Evolutionary conservation across 2,113 vertebrate genomes (phyloP).

Genomic region (Rhabdornis inornatus): DNA sequence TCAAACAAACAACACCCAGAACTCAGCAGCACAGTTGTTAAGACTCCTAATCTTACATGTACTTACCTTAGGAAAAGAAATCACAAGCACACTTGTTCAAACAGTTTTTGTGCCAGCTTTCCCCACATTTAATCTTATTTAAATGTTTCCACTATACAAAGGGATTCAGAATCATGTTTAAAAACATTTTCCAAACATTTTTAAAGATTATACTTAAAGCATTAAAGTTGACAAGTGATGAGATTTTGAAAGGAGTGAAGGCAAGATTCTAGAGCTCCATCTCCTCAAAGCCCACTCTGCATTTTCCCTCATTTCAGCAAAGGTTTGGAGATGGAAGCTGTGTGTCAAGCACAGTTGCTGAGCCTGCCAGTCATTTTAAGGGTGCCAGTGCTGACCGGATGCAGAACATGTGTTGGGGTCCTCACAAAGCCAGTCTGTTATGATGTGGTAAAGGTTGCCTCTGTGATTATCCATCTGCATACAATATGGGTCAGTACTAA

Average conservation of each 20-base stretch:
- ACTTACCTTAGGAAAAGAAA: constrained; percentile 60
- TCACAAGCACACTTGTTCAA: constrained; percentile 61
- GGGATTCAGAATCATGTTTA: constrained; percentile 66
- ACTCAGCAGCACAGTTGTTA: constrained; percentile 35
- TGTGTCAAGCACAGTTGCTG: not conserved
- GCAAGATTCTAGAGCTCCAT: not conserved
- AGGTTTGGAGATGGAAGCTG: not conserved
- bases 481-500: not conserved
- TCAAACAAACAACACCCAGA: constrained; percentile 47
- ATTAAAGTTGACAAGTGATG: not conserved
- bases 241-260: not conserved
- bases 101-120: constrained; percentile 60
- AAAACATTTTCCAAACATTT: constrained; percentile 66
- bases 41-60: constrained; percentile 28
- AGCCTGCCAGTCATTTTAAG: not conserved
- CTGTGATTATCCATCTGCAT: not conserved
- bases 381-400: not conserved
- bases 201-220: constrained; percentile 50
- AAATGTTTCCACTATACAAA: constrained; percentile 59
- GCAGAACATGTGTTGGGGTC: not conserved
- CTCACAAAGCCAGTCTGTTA: not conserved
- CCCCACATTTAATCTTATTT: constrained; percentile 61
- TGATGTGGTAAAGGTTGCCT: not conserved
- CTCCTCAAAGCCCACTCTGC: not conserved
- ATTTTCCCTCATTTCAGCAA: not conserved